Evolutionary conservation across 2,797 vertebrate species (phyloP).

Genomic region (Macropus fuliginosus): DNA sequence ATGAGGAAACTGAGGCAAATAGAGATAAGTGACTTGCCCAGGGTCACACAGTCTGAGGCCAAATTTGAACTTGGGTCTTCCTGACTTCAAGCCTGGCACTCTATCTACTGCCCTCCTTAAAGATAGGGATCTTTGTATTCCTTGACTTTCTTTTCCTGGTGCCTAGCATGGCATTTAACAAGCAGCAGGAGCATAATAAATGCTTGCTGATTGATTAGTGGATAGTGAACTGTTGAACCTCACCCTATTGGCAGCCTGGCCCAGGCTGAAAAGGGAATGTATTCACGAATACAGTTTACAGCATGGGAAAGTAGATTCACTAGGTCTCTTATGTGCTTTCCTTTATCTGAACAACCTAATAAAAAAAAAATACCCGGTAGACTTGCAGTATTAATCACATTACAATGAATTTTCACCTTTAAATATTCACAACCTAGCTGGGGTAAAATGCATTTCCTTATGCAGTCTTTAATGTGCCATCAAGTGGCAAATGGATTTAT

Average conservation of each 20-base stretch:
- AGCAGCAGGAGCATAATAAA: too few relatives aligned
- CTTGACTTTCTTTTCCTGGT: too few relatives aligned
- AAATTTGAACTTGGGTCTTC: too few relatives aligned
- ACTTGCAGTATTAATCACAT: background rate
- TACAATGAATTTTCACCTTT: slow-evolving; percentile 8
- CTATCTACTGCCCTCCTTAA: too few relatives aligned
- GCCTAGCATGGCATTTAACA: too few relatives aligned
- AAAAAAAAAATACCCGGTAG: background rate
- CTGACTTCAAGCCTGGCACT: too few relatives aligned
- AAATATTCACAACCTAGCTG: slow-evolving; percentile 28
- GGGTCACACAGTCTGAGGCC: too few relatives aligned
- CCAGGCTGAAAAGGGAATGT: background rate
- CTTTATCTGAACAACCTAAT: background rate
- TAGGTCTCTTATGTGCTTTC: background rate
- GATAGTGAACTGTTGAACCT: background rate
- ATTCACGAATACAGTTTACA: slow-evolving; percentile 2
- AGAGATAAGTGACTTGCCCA: too few relatives aligned
- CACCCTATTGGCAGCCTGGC: background rate
- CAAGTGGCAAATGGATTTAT: slow-evolving; percentile 45
- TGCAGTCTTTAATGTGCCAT: slow-evolving; percentile 41
- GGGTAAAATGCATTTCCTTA: background rate
- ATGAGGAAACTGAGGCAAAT: too few relatives aligned
- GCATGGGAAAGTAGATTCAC: background rate
- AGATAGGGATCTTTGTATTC: too few relatives aligned
- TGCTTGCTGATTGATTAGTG: too few relatives aligned